Conservation (phyloP, 2,888 invertebrate genomes). For the Chloroclystis v-ata region DNA sequence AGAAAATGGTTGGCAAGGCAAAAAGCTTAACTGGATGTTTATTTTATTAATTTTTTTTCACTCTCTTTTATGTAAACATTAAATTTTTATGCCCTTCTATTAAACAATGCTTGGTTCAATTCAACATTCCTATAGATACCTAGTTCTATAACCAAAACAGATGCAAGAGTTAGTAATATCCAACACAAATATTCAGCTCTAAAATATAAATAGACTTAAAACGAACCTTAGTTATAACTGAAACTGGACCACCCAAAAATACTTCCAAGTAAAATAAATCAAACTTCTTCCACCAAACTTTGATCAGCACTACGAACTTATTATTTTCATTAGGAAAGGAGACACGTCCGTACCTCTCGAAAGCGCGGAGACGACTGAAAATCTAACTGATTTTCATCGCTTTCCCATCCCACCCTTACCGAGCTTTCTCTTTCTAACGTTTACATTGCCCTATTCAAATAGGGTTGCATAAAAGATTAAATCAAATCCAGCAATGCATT, state of each 20-base stretch:
- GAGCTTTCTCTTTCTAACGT: not conserved
- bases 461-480: not conserved
- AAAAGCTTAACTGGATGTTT: too few relatives aligned
- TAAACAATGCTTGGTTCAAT: too few relatives aligned
- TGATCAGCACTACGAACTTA: conserved; percentile 41
- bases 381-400: conserved; percentile 32
- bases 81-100: too few relatives aligned
- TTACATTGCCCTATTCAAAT: conserved; percentile 9
- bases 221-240: conserved; percentile 37
- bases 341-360: conserved; percentile 35
- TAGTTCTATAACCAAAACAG: too few relatives aligned
- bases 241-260: conserved; percentile 34
- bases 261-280: conserved; percentile 39
- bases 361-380: conserved; percentile 42
- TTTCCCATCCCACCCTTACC: conserved; percentile 9
- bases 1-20: too few relatives aligned
- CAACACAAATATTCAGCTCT: too few relatives aligned
- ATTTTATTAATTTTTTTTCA: too few relatives aligned
- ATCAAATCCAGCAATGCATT: conserved; percentile 32
- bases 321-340: conserved; percentile 22
- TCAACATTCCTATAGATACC: too few relatives aligned
- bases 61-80: too few relatives aligned
- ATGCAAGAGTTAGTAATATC: too few relatives aligned
- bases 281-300: conserved; percentile 52
- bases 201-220: too few relatives aligned